These are phyloP conservation scores for Dendrocincla fuliginosa DNA, from an alignment of 2,797 vertebrate species.

Conservation along the genomic window DNA sequence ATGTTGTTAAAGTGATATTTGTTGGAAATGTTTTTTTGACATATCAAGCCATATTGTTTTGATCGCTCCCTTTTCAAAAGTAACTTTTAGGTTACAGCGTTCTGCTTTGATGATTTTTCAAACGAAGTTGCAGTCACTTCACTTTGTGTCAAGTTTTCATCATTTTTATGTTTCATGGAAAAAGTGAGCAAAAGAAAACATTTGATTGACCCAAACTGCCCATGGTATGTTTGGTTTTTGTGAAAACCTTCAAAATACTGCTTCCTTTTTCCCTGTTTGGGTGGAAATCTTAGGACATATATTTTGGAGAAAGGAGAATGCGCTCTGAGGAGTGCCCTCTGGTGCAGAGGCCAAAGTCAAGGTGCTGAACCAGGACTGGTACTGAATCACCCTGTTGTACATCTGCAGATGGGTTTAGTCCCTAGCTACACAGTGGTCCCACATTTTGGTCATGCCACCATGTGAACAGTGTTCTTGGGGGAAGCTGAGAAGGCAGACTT, in stretches of 20 bases:
- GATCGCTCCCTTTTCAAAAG: slow-evolving; percentile 42
- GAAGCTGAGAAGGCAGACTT: background rate
- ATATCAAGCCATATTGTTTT: slow-evolving; percentile 28
- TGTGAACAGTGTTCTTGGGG: background rate
- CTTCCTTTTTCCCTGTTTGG: background rate
- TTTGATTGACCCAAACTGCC: slow-evolving; percentile 30
- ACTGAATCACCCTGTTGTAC: background rate
- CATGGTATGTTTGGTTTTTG: background rate
- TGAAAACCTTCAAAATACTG: background rate
- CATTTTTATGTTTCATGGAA: slow-evolving; percentile 6
- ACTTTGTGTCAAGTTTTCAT: slow-evolving; percentile 19
- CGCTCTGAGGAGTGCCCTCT: background rate
- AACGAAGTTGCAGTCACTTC: slow-evolving; percentile 7
- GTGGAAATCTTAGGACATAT: background rate
- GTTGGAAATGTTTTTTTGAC: slow-evolving; percentile 14
- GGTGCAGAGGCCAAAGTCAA: background rate
- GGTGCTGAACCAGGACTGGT: background rate
- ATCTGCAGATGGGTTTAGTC: background rate
- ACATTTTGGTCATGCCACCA: fast-evolving
- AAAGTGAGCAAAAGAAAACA: slow-evolving; percentile 19
- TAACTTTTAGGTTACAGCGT: slow-evolving; percentile 39
- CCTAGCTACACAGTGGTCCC: background rate
- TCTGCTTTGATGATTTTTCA: slow-evolving; percentile 61
- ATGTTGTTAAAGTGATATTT: slow-evolving; percentile 33
- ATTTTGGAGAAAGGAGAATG: background rate